phyloP scores from a whole-genome alignment of 2,888 invertebrate genomes.

The Mythimna lalbum region DNA sequence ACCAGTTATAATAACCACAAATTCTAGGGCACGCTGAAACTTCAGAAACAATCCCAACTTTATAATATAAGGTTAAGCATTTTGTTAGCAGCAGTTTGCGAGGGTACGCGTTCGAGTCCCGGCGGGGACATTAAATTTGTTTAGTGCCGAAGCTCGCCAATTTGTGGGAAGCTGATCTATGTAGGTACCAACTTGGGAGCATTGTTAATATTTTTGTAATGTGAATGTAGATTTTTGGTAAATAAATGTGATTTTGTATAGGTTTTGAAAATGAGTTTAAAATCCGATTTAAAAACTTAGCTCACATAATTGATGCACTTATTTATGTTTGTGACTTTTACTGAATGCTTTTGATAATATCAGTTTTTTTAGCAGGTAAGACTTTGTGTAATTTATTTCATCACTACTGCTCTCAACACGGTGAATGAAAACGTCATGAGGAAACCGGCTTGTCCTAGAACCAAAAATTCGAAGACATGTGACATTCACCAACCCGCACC shows the following conservation, averaged over 20 bases:
- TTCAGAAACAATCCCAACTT: constrained; percentile 58
- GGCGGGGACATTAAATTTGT: constrained; percentile 58
- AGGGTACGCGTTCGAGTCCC: constrained; percentile 54
- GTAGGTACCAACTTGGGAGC: constrained; percentile 7
- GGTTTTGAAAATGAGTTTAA: background rate
- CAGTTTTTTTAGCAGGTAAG: no score
- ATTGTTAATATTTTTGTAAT: constrained; percentile 23
- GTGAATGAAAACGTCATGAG: no score
- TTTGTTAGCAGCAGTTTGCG: constrained; percentile 48
- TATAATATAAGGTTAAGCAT: constrained; percentile 58
- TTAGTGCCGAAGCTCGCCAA: constrained; percentile 45
- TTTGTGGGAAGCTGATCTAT: constrained; percentile 54
- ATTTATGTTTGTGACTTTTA: no score
- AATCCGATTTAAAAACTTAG: no score
- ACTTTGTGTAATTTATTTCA: no score
- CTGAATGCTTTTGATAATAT: no score
- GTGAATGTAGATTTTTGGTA: background rate
- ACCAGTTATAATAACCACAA: constrained; percentile 16
- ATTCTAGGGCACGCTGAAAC: constrained; percentile 26
- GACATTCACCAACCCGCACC: no score
- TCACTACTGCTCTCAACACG: no score
- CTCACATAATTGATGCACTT: no score
- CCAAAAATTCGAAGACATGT: no score
- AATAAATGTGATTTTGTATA: background rate
- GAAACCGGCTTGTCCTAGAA: no score